Evolutionary conservation across 2,888 invertebrate genomes (phyloP), one percentile per base, ranked within the genome.

Genomic region (Periphyllus acericola): DNA sequence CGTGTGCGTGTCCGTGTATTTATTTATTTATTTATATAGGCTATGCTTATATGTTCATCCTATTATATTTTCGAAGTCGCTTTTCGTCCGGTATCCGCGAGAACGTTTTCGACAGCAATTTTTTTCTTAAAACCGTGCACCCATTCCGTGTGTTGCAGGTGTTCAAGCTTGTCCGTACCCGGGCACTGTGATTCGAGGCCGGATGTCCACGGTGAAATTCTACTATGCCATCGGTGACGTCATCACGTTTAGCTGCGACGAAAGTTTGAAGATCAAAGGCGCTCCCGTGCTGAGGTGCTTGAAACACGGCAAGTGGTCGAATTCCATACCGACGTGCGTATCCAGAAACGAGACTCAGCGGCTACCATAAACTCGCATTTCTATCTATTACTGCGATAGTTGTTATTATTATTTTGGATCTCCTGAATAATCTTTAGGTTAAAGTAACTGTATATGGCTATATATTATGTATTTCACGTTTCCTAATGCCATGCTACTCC

Each of bases 191-290:
- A 96, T 96, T 90, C 96, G 96, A 83, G 96, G 96, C 0, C 93
- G 95, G 75, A 96, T 96, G 95, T 96, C 96, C 0, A 94, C 95
- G 0, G 96, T 96, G 29, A 96, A 96, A 92, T 97, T 96, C 92
- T 96, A 96, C 92, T 97, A 97, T 92, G 95, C 95, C 91, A 96
- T 96, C 89, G 96, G 96, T 0, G 96, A 96, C 91, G 96, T 95
- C 46, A 95, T 97, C 86, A 95, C 95, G 4, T 97, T 96, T 91
- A 95, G 95, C 11, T 97, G 97, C 91, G 95, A 96, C 90, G 94
- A 95, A 3, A 96, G 96, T 0, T 93, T 96, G 89, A 93, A 93
- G 89, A 92, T 97, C 81, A 94, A 94, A 88, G 97, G 97, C 60
- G 95, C 96, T 0, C 94, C 95, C 9, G 95, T 96, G 94, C 92